These are phyloP conservation scores for Colossoma macropomum DNA, from an alignment of 2,113 vertebrate species.

Conservation along the genomic window DNA sequence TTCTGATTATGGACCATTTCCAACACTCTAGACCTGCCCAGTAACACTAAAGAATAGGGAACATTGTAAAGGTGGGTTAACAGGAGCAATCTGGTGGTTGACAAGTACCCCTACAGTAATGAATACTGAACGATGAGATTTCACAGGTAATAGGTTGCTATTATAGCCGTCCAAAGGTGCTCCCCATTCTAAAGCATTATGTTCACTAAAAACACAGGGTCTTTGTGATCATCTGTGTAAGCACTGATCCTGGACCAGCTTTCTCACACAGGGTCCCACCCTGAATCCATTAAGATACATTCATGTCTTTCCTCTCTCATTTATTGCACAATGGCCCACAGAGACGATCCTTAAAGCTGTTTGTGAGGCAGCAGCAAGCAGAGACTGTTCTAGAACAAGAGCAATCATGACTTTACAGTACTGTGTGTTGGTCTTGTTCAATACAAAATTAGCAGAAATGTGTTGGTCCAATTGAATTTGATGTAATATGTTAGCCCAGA, in stretches of 20 bases:
- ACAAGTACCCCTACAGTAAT: background rate
- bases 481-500: too few species aligned
- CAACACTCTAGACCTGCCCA: background rate
- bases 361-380: conserved; percentile 28
- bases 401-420: conserved; percentile 44
- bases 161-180: background rate
- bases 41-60: conserved; percentile 37
- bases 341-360: conserved; percentile 46
- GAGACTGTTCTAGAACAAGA: conserved; percentile 38
- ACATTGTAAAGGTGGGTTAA: background rate
- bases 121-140: background rate
- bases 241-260: background rate
- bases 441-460: background rate
- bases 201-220: background rate
- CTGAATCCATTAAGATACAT: background rate
- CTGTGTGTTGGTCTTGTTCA: background rate
- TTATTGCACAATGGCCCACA: conserved; percentile 36
- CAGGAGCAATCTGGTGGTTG: background rate
- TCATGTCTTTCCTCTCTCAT: background rate
- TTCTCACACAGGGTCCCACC: background rate
- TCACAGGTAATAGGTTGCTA: background rate
- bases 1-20: conserved; percentile 21
- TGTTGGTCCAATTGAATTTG: background rate
- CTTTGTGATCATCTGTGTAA: too few species aligned
- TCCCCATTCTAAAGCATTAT: conserved; percentile 5